Base-by-base conservation (phyloP, 2,797 vertebrate genomes). In the Eulemur mongoz region DNA sequence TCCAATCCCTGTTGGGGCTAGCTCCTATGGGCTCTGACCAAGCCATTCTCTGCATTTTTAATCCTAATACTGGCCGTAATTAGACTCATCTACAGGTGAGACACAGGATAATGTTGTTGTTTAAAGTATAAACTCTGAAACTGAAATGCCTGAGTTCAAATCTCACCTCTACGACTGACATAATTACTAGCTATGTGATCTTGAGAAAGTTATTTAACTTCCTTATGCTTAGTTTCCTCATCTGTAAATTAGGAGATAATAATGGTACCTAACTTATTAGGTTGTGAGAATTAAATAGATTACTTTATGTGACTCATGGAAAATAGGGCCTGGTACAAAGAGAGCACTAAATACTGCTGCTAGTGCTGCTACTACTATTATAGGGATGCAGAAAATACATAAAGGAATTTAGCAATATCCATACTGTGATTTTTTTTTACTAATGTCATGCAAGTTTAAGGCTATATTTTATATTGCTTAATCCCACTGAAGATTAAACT, bases 401-500 rank as follows among this genome's bases (percentile, higher is more conserved):
- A 91, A 85, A 11, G 52, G 89, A 35, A 92, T 85, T n/a, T 75
- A 76, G 73, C 22, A 32, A 38, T 20, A 13, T 18, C 35, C 12
- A 84, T 10, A 40, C 13, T 27, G 15, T 23, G 57, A 50, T 13
- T 7, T 57, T 45, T 45, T 75, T 73, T 4, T 2, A 87, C 18
- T 86, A 73, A 45, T n/a, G 32, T 17, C 20, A 80, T 48, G 61
- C 14, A 91, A 70, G 11, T 38, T 89, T 91, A 82, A 83, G 85
- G 35, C 25, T 30, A 35, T 52, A 52, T 63, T 89, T 93, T 76
- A 92, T 65, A 63, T 48, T 75, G 43, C n/a, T 5, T 9, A 91
- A 84, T 93, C 82, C 82, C 57, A 91, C 86, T 93, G 38, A 92
- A 82, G 67, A 93, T 92, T 92, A 54, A 94, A 48, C 48, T 69